phyloP scores from a whole-genome alignment of 2,797 vertebrate genomes.

The Tragopan temminckii region DNA sequence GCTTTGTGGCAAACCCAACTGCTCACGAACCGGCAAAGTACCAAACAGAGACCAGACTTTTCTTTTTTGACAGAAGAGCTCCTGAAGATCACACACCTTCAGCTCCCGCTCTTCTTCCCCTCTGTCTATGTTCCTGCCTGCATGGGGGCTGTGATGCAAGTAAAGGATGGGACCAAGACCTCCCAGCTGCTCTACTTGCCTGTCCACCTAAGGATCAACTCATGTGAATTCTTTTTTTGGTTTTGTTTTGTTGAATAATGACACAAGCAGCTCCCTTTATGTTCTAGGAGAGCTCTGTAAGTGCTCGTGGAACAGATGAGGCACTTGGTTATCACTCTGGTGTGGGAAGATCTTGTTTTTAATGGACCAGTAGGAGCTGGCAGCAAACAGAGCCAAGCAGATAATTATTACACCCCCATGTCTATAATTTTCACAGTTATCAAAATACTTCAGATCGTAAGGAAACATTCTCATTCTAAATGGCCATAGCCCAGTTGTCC shows the following conservation, averaged over 20 bases:
- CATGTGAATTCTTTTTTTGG: fast-evolving
- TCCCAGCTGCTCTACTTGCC: background rate
- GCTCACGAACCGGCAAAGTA: background rate
- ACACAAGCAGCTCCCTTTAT: background rate
- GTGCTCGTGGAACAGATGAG: background rate
- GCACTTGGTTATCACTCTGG: background rate
- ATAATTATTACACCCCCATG: background rate
- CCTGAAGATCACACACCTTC: background rate
- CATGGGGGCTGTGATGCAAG: background rate
- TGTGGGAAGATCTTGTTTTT: background rate
- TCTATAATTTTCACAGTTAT: slow-evolving; percentile 30
- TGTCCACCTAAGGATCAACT: background rate
- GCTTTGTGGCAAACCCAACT: background rate
- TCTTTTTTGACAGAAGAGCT: background rate
- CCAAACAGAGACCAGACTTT: background rate
- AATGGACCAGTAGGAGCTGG: slow-evolving; percentile 19
- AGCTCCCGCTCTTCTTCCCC: background rate
- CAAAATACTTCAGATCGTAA: slow-evolving; percentile 46
- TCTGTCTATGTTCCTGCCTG: fast-evolving
- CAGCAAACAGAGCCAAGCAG: background rate
- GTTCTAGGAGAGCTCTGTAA: background rate
- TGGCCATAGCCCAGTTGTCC: slow-evolving; percentile 5
- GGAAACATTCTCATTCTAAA: slow-evolving; percentile 13
- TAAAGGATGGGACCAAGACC: background rate
- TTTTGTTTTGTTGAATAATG: background rate